phyloP scores from a whole-genome alignment of 2,113 vertebrate genomes.

The Myiozetetes cayanensis region DNA sequence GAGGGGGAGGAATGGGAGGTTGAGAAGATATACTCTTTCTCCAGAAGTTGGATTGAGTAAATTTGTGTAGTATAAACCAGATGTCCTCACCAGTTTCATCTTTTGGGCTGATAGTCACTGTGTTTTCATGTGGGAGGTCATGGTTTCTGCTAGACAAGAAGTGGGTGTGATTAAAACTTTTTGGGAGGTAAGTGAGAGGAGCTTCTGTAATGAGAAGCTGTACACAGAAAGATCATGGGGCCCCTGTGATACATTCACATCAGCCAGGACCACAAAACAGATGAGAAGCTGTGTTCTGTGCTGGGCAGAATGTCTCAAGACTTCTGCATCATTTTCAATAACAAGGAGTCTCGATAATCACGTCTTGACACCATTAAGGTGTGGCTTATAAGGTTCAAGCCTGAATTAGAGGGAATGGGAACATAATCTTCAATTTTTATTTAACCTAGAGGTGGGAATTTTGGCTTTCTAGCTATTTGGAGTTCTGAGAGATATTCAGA shows the following conservation, averaged over 20 bases:
- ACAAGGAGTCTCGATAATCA: not conserved
- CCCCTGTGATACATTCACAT: not conserved
- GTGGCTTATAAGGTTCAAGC: not conserved
- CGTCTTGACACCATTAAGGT: not conserved
- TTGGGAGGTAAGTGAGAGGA: not conserved
- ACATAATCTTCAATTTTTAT: not conserved
- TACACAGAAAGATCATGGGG: not conserved
- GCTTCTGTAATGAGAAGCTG: not conserved
- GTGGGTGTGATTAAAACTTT: not conserved
- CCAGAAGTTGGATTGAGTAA: slow-evolving; percentile 8
- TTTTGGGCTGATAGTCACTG: not conserved
- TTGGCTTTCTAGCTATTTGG: not conserved
- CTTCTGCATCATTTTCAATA: not conserved
- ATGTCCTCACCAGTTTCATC: not conserved
- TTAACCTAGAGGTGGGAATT: not conserved
- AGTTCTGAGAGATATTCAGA: not conserved
- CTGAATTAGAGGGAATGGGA: not conserved
- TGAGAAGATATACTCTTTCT: slow-evolving; percentile 11
- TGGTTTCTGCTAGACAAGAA: not conserved
- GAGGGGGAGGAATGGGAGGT: slow-evolving; percentile 36
- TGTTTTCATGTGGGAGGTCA: slow-evolving; percentile 25
- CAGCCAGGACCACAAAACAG: not conserved
- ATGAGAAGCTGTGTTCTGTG: not conserved
- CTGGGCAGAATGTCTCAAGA: not conserved
- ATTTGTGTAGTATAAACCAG: not conserved